Evolutionary conservation across 2,888 invertebrate species (phyloP).

Genomic region (Papilio elwesi): DNA sequence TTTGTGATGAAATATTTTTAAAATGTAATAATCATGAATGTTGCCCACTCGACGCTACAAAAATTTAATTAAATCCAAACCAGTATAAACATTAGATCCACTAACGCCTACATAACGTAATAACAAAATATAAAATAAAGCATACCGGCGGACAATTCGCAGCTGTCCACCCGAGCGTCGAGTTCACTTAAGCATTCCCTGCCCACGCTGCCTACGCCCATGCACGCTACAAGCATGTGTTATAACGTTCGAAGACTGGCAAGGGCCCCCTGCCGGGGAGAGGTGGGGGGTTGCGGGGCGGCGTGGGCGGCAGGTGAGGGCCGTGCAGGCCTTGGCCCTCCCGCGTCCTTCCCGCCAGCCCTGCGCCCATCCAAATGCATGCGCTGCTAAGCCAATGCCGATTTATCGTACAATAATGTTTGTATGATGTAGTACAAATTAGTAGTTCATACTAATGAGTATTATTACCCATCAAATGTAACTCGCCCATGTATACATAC

Average conservation of each 20-base stretch:
- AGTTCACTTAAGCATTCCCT: conserved; percentile 35
- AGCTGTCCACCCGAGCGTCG: conserved; percentile 36
- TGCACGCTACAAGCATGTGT: conserved; percentile 37
- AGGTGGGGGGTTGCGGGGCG: conserved; percentile 51
- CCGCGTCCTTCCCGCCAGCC: conserved; percentile 73
- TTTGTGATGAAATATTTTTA: background rate
- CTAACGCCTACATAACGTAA: conserved; percentile 11
- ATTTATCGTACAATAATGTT: conserved; percentile 11
- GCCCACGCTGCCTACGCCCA: conserved; percentile 38
- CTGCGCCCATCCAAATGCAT: conserved; percentile 56
- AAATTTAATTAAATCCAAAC: conserved; percentile 5
- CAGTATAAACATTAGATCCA: conserved; percentile 1
- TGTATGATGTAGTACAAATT: too few species aligned
- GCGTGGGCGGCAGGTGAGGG: conserved; percentile 61
- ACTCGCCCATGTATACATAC: too few species aligned
- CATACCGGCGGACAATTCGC: conserved; percentile 24
- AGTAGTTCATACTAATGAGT: too few species aligned
- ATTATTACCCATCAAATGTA: too few species aligned
- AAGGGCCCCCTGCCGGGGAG: conserved; percentile 46
- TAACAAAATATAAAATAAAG: conserved; percentile 14
- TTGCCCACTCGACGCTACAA: background rate
- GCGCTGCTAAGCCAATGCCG: conserved; percentile 35
- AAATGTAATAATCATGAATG: background rate
- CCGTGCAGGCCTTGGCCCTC: conserved; percentile 67
- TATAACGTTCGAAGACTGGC: conserved; percentile 38